Evolutionary conservation across 2,888 invertebrate species (phyloP), one percentile per base, ranked within the genome.

Genomic region (Neria commutata): DNA sequence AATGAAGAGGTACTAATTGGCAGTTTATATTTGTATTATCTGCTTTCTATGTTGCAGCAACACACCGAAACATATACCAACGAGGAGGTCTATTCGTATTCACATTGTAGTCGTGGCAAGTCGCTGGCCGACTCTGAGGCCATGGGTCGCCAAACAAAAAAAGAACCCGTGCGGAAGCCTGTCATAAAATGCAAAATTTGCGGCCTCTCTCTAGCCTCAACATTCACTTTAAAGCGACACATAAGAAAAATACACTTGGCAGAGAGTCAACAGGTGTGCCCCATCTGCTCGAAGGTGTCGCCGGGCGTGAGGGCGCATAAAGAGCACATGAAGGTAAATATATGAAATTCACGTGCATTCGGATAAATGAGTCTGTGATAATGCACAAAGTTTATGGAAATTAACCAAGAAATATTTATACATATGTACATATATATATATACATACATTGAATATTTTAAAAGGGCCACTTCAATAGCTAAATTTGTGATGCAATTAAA

Each of bases 61-160:
- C 80, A 80, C 58, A 72, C 77, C 72, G 74, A 78, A 21, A 74
- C 75, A 3, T 78, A 79, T 19, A 78, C 77, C 2, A n/a, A n/a
- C n/a, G n/a, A n/a, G n/a, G n/a, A n/a, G n/a, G n/a, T n/a, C n/a
- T 78, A 78, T 55, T 73, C 74, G 3, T 79, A 78, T 55, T 70
- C 72, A 16, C 75, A 75, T 61, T 79, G 79, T 47, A 73, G 79
- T 24, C 80, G 80, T 16, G 80, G 80, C 1, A 79, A 78, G 60
- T 71, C 75, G 1, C 70, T 80, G 37, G 67, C 74, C 0, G 74
- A 76, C 1, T 67, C 72, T 0, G 75, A 73, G 19, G 74, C 73
- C 23, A 68, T 78, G 53, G 71, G 64, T 37, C 69, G 75, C 0
- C 80, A 80, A 62, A 75, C 76, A 70, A 63, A 73, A 46, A 76